Evolutionary conservation across 1,140 invertebrate genomes (phyloP).

Genomic region (Drosophila truncata): DNA sequence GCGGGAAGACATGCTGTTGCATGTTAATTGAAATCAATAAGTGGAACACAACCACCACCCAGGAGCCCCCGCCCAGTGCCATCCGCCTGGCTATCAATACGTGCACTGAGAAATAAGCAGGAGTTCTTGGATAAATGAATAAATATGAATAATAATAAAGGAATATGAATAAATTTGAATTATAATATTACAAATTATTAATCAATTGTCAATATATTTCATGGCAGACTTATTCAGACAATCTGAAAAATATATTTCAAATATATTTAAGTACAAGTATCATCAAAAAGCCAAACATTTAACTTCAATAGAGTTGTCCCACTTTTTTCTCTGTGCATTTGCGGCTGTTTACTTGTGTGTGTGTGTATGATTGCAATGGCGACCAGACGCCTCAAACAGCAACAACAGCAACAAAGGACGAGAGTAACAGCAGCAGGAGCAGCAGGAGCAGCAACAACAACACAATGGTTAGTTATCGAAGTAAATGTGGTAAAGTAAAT

Average conservation of each 20-base stretch:
- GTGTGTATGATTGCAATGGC: slow-evolving; percentile 66
- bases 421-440: slow-evolving; percentile 5
- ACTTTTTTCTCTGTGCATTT: slow-evolving; percentile 2
- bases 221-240: background rate
- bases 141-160: background rate
- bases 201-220: background rate
- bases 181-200: too few relatives aligned
- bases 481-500: slow-evolving; percentile 80
- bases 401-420: slow-evolving; percentile 32
- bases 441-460: slow-evolving; percentile 58
- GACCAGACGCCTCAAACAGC: slow-evolving; percentile 36
- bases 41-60: slow-evolving; percentile 60
- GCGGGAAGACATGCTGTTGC: slow-evolving; percentile 80
- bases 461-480: slow-evolving; percentile 80
- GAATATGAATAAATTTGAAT: background rate
- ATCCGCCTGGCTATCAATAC: slow-evolving; percentile 22
- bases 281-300: background rate
- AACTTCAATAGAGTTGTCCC: too few relatives aligned
- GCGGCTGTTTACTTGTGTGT: slow-evolving; percentile 33
- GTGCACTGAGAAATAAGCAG: background rate
- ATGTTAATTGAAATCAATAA: slow-evolving; percentile 84
- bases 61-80: slow-evolving; percentile 8
- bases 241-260: background rate
- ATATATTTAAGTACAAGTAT: background rate
- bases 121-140: too few relatives aligned